Base-by-base conservation (phyloP, 2,113 vertebrate genomes). In the Saccopteryx bilineata region DNA sequence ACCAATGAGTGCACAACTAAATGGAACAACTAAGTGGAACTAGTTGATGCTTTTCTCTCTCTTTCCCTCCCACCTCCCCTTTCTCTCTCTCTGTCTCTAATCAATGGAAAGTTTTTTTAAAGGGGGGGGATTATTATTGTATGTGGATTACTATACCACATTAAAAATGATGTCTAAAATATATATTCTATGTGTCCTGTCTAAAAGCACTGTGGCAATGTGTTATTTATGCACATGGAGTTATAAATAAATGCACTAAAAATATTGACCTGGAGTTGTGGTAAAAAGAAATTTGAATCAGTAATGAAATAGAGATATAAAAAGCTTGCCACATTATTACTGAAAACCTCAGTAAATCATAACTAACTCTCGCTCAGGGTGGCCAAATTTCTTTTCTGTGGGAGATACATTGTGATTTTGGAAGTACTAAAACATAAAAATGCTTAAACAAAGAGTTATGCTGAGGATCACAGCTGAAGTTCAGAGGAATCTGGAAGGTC, bases 331-430 rank as follows among this genome's bases (percentile, higher is more conserved):
- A n/a, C 48, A 46, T 26, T 31, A 31, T 50, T 82, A 26, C 46
- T 21, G 39, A 84, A 94, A 96, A 75, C 8, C 33, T 54, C 80
- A 76, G 46, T 31, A 65, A 1, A 63, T 65, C 19, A 50, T 54
- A 92, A 79, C 75, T 48, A 68, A 65, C 14, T 86, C 28, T 33
- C 85, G 75, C n/a, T 68, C 48, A 26, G 17, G 58, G 23, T 61
- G 87, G 68, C 11, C 72, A 76, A 50, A 80, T 75, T 79, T 88
- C 54, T 78, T 65, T 6, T 90, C 65, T 88, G 74, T 86, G 48
- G 60, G 84, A 93, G 83, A 81, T 46, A n/a, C 11, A 82, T 9
- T 72, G 39, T 48, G 54, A 83, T 61, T 82, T 56, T 54, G 28
- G 24, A 68, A 91, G 68, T 66, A 61, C 28, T 52, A 31, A 81